Conservation (phyloP, 1,140 invertebrate genomes). For the Eriosoma lanigerum region DNA sequence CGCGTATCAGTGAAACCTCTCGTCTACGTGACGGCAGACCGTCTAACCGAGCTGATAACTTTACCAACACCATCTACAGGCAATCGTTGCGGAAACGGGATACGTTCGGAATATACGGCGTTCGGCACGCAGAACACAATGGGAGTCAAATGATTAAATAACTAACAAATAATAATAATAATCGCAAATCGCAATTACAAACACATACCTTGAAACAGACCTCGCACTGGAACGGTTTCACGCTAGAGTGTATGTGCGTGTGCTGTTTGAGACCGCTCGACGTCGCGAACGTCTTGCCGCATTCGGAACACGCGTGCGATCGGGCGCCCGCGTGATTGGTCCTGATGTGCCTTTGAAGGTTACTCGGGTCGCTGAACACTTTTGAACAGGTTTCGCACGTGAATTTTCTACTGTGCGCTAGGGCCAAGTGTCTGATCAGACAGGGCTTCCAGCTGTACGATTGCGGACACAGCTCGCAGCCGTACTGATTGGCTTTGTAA, state of each 20-base stretch:
- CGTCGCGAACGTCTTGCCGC: slow-evolving; percentile 97
- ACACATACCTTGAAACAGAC: slow-evolving; percentile 75
- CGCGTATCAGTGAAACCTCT: slow-evolving; percentile 16
- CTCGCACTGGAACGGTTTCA: slow-evolving; percentile 97
- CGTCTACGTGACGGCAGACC: slow-evolving; percentile 34
- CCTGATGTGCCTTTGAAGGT: slow-evolving; percentile 93
- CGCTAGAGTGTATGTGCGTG: slow-evolving; percentile 97
- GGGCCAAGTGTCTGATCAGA: slow-evolving; percentile 78
- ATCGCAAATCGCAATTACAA: too few relatives aligned
- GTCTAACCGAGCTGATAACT: slow-evolving; percentile 5
- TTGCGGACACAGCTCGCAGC: slow-evolving; percentile 81
- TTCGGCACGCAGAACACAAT: not conserved
- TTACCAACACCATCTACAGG: not conserved
- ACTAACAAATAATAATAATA: not conserved
- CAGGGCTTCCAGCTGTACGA: slow-evolving; percentile 80
- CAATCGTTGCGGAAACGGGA: slow-evolving; percentile 24
- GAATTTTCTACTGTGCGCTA: slow-evolving; percentile 80
- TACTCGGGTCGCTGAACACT: slow-evolving; percentile 92
- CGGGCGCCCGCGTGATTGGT: slow-evolving; percentile 89
- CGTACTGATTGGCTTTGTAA: slow-evolving; percentile 74
- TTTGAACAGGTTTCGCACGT: slow-evolving; percentile 93
- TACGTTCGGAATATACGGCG: not conserved
- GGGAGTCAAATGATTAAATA: slow-evolving; percentile 34
- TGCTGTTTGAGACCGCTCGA: slow-evolving; percentile 98
- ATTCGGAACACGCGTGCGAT: slow-evolving; percentile 94